These are phyloP conservation scores for Cyphomyrus discorhynchus DNA, from an alignment of 2,113 vertebrate species.

Conservation along the genomic window DNA sequence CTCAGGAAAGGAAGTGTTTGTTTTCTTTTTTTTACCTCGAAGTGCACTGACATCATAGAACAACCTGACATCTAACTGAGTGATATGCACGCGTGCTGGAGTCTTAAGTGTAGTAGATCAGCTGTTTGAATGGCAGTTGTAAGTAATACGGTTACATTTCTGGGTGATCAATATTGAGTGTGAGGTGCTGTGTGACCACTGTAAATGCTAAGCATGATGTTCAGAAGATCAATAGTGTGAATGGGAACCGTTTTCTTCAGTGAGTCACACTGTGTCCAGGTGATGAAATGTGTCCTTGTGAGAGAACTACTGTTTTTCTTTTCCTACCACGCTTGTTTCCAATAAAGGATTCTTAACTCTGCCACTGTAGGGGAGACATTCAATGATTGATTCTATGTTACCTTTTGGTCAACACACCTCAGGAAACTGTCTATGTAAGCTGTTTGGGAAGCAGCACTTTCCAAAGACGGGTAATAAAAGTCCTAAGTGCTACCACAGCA, in stretches of 20 bases:
- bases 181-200: background rate
- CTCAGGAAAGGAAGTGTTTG: background rate
- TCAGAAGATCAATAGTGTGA: background rate
- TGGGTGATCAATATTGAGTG: background rate
- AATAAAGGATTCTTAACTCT: background rate
- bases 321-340: background rate
- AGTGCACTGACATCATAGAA: background rate
- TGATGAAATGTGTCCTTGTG: background rate
- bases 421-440: background rate
- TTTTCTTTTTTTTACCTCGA: background rate
- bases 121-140: background rate
- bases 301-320: background rate
- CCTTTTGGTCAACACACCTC: background rate
- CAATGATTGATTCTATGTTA: background rate
- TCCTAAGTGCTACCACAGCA: background rate
- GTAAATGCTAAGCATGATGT: background rate
- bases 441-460: background rate
- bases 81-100: background rate
- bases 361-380: background rate
- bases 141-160: background rate
- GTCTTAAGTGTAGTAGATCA: background rate
- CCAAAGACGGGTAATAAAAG: background rate
- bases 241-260: background rate
- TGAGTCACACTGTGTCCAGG: background rate
- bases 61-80: background rate